phyloP scores from a whole-genome alignment of 2,888 invertebrate species.

The Xylota segnis region DNA sequence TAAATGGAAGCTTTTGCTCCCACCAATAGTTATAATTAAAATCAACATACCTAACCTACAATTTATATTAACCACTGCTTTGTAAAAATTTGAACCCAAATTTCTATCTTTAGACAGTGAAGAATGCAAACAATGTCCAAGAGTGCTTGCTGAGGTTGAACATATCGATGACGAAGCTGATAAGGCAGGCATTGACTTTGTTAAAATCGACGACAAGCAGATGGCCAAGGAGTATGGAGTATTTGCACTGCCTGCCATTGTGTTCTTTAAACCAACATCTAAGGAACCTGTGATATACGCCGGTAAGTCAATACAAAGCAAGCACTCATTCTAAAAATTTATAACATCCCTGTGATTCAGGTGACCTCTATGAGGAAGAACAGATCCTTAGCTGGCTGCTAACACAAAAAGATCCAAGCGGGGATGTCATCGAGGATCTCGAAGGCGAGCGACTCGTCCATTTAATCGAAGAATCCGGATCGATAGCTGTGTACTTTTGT shows the following conservation, averaged over 20 bases:
- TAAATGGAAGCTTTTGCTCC: too few relatives aligned
- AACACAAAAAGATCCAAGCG: conserved; percentile 96
- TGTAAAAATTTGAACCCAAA: background rate
- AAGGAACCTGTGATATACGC: conserved; percentile 97
- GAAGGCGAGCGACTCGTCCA: conserved; percentile 92
- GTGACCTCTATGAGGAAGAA: conserved; percentile 94
- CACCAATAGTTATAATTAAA: too few relatives aligned
- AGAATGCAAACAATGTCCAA: conserved; percentile 97
- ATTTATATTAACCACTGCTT: too few relatives aligned
- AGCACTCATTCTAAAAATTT: background rate
- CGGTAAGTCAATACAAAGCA: conserved; percentile 85
- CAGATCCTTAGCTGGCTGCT: conserved; percentile 95
- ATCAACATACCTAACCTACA: too few relatives aligned
- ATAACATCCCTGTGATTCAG: conserved; percentile 82
- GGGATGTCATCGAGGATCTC: conserved; percentile 94
- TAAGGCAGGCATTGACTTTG: conserved; percentile 95
- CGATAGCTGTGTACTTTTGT: conserved; percentile 97
- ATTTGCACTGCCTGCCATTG: conserved; percentile 94
- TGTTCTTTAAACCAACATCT: conserved; percentile 94
- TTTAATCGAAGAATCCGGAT: conserved; percentile 91
- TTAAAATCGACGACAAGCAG: conserved; percentile 95
- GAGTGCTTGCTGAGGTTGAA: conserved; percentile 94
- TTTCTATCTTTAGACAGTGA: conserved; percentile 90
- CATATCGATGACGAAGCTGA: conserved; percentile 98
- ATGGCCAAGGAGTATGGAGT: conserved; percentile 95